A percentile compares a stretch with the other conserved stretches of the same genome.
These are phyloP conservation scores for Pitangus sulphuratus DNA, from an alignment of 2,797 vertebrate species.

Conservation along the genomic window DNA sequence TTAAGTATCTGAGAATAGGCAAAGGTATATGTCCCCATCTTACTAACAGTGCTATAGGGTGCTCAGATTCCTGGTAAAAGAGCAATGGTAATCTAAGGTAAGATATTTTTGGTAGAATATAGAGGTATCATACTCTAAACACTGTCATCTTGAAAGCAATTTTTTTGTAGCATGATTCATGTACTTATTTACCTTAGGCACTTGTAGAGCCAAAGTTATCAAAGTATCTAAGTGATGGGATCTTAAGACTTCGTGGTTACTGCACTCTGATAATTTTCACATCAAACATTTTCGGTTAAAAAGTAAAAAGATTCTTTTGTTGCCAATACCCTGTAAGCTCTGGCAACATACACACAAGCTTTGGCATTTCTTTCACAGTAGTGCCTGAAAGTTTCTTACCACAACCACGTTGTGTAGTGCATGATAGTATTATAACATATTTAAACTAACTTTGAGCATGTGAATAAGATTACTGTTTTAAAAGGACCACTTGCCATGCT, in stretches of 20 bases:
- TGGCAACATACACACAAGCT: accelerated
- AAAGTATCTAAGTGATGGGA: not conserved
- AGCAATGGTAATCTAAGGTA: not conserved
- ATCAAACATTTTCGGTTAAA: not conserved
- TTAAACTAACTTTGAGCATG: not conserved
- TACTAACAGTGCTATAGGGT: not conserved
- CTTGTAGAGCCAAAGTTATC: not conserved
- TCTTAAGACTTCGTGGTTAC: not conserved
- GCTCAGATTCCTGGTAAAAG: not conserved
- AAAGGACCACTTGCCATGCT: not conserved
- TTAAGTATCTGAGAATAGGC: not conserved
- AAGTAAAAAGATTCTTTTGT: not conserved
- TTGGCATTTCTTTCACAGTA: not conserved
- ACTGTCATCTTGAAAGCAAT: not conserved
- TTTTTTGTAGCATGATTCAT: not conserved
- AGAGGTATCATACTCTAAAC: not conserved
- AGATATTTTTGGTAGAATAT: not conserved
- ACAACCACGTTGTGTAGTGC: not conserved
- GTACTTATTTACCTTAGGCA: not conserved
- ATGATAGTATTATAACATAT: not conserved
- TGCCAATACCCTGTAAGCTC: not conserved
- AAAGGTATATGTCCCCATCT: not conserved
- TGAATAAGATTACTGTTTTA: not conserved
- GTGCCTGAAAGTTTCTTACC: not conserved
- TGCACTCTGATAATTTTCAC: not conserved